Percentiles rank a stretch among this genome's conserved stretches.
Conservation (phyloP, 2,888 invertebrate species). For the Hofmannophila pseudospretella region DNA sequence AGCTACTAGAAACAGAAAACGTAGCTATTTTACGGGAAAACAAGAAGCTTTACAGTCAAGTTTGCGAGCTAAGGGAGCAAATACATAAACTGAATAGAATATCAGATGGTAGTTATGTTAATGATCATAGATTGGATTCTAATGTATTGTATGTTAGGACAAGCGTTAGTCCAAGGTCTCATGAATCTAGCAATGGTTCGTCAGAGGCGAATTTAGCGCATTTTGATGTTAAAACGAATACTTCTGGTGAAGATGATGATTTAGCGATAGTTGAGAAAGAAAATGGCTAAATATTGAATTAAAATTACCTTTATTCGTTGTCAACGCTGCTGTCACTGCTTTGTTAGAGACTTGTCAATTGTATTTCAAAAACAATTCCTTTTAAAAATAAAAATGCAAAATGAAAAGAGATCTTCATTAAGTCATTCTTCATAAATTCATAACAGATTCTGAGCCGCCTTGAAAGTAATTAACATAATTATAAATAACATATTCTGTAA, state of each 20-base stretch:
- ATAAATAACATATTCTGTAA: too few relatives aligned
- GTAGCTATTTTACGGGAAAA: constrained; percentile 92
- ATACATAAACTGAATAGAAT: constrained; percentile 68
- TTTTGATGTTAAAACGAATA: constrained; percentile 59
- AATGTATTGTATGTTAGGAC: constrained; percentile 60
- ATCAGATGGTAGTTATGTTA: constrained; percentile 58
- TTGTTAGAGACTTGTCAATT: too few relatives aligned
- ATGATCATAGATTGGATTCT: constrained; percentile 48
- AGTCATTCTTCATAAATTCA: too few relatives aligned
- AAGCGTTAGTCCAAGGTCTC: constrained; percentile 61
- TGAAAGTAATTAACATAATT: too few relatives aligned
- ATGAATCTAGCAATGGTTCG: constrained; percentile 64
- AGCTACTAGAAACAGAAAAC: constrained; percentile 93
- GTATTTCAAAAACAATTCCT: too few relatives aligned
- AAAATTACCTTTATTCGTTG: too few relatives aligned
- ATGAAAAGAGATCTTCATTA: too few relatives aligned
- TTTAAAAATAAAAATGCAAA: constrained; percentile 16
- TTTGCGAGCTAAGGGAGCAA: constrained; percentile 65
- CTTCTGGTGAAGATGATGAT: constrained; percentile 67
- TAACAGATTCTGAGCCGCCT: too few relatives aligned
- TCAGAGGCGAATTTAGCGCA: constrained; percentile 61
- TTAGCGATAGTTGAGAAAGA: constrained; percentile 63
- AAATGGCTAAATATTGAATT: constrained; percentile 9
- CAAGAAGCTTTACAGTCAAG: constrained; percentile 83
- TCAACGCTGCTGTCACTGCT: too few relatives aligned